These are phyloP conservation scores for Trichonephila clavata DNA, from an alignment of 1,140 invertebrate genomes.

Conservation along the genomic window DNA sequence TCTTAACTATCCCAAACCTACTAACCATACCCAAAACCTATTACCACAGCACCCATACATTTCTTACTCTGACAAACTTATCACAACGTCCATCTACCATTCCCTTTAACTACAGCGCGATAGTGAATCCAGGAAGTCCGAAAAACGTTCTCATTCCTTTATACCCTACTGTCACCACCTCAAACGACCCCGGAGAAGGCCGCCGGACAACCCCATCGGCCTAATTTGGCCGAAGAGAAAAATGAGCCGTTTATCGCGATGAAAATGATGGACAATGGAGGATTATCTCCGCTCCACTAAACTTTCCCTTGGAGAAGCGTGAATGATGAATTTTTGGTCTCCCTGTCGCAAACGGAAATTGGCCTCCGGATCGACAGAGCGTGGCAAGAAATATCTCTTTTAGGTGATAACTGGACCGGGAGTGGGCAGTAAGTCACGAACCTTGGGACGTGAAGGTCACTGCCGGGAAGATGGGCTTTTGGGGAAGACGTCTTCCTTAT, in stretches of 20 bases:
- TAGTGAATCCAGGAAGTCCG: not conserved
- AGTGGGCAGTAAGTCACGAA: not conserved
- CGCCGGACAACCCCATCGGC: not conserved
- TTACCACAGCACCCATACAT: not conserved
- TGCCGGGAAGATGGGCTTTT: not conserved
- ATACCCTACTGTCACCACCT: not conserved
- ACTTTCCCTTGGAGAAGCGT: not conserved
- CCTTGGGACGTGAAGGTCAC: not conserved
- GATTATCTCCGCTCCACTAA: constrained; percentile 32
- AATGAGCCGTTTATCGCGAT: constrained; percentile 36
- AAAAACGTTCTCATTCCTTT: not conserved
- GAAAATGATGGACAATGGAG: constrained; percentile 39
- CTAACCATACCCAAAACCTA: not conserved
- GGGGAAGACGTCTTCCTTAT: too few relatives aligned
- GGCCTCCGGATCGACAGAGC: constrained; percentile 6
- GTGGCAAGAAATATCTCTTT: not conserved
- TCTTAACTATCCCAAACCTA: not conserved
- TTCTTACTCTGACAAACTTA: not conserved
- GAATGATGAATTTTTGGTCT: constrained; percentile 25
- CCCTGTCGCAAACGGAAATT: not conserved
- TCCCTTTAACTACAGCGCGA: not conserved
- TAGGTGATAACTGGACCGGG: not conserved
- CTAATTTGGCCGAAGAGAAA: constrained; percentile 27
- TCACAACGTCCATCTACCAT: not conserved
- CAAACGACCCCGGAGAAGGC: not conserved